phyloP scores from a whole-genome alignment of 1,140 invertebrate genomes.

The Drusus annulatus region DNA sequence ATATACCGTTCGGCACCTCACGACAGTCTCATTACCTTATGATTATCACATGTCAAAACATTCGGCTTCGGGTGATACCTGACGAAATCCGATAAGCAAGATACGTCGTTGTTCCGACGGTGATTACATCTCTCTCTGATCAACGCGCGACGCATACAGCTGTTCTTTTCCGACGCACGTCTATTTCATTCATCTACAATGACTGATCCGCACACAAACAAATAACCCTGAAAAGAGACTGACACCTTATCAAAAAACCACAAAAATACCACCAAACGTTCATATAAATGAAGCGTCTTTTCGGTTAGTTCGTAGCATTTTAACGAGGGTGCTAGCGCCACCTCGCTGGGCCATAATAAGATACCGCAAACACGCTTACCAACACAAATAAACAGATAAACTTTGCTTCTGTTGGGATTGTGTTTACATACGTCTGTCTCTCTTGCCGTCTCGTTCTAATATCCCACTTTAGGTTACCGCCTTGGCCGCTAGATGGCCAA shows the following conservation, averaged over 20 bases:
- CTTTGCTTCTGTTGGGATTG: slow-evolving; percentile 41
- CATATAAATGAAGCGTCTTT: background rate
- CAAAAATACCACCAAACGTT: too few species aligned
- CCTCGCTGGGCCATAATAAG: slow-evolving; percentile 34
- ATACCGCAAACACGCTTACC: slow-evolving; percentile 69
- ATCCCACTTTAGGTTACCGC: slow-evolving; percentile 62
- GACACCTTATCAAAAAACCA: background rate
- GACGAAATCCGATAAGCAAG: slow-evolving; percentile 72
- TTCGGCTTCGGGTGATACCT: slow-evolving; percentile 54
- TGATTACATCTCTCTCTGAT: slow-evolving; percentile 27
- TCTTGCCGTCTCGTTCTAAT: slow-evolving; percentile 66
- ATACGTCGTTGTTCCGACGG: slow-evolving; percentile 64
- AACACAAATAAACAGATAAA: slow-evolving; percentile 71
- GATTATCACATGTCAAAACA: slow-evolving; percentile 74
- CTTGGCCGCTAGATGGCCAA: slow-evolving; percentile 65
- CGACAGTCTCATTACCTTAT: slow-evolving; percentile 66
- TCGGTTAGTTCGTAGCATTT: slow-evolving; percentile 61
- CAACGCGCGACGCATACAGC: slow-evolving; percentile 54
- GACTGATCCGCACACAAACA: slow-evolving; percentile 33
- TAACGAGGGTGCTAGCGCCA: slow-evolving; percentile 1
- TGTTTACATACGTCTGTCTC: slow-evolving; percentile 38
- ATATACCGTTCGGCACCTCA: slow-evolving; percentile 47
- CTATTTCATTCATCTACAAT: slow-evolving; percentile 72
- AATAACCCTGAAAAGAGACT: background rate
- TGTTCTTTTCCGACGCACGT: slow-evolving; percentile 65